A percentile compares a stretch with the other conserved stretches of the same genome.
Conservation (phyloP, 1,140 invertebrate genomes). For the Heliconius eleuchia region DNA sequence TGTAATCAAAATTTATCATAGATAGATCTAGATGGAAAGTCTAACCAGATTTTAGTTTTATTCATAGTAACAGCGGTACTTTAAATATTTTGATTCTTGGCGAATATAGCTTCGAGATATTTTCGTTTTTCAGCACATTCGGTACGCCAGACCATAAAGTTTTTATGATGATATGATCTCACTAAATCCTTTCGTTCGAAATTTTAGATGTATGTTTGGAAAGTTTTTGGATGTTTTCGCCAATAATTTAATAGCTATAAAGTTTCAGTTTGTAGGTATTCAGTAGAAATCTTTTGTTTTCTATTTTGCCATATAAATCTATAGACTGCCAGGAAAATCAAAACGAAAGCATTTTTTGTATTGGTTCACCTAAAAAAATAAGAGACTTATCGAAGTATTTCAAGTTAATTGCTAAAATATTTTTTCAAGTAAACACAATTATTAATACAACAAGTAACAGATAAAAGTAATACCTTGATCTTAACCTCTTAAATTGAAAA, state of each 20-base stretch:
- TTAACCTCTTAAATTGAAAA: neutral
- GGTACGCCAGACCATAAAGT: conserved; percentile 57
- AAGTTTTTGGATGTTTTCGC: neutral
- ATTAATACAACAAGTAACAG: no score
- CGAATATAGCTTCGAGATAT: conserved; percentile 46
- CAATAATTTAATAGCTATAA: no score
- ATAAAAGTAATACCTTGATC: neutral
- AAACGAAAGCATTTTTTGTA: no score
- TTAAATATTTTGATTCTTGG: conserved; percentile 17
- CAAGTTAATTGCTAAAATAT: no score
- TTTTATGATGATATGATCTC: conserved; percentile 58
- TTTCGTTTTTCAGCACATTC: conserved; percentile 55
- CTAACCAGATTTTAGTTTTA: conserved; percentile 28
- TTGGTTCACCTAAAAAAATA: no score
- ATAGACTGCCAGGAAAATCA: no score
- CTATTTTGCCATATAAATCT: no score
- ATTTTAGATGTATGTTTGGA: conserved; percentile 36
- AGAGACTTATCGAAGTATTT: no score
- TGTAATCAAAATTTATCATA: neutral
- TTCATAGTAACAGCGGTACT: conserved; percentile 22
- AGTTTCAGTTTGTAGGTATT: no score
- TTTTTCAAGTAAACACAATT: no score
- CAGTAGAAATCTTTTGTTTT: no score
- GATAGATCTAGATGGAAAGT: conserved; percentile 7
- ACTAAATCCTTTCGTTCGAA: conserved; percentile 40